Evolutionary conservation across 2,888 invertebrate genomes (phyloP).

Genomic region (Drosophila siamana): DNA sequence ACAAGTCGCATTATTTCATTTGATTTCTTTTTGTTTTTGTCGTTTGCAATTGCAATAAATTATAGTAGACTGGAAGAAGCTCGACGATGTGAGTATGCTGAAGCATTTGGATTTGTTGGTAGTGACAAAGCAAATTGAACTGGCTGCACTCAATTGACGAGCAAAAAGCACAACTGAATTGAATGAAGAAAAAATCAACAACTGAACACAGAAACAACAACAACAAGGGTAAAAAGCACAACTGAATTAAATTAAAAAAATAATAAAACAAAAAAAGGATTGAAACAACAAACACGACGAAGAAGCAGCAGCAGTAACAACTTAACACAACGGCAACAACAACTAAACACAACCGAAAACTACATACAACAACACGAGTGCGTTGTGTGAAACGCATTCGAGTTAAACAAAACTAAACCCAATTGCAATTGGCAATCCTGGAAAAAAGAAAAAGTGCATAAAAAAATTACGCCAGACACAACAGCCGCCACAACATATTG

Average conservation of each 20-base stretch:
- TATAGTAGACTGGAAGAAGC: slow-evolving; percentile 26
- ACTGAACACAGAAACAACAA: slow-evolving; percentile 12
- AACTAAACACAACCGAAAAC: background rate
- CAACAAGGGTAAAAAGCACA: too few relatives aligned
- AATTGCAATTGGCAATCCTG: slow-evolving; percentile 13
- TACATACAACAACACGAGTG: background rate
- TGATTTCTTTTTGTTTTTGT: slow-evolving; percentile 25
- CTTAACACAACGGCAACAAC: slow-evolving; percentile 23
- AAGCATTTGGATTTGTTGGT: slow-evolving; percentile 11
- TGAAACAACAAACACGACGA: background rate
- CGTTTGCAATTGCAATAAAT: slow-evolving; percentile 22
- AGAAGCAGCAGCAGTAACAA: slow-evolving; percentile 22
- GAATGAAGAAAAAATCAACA: slow-evolving; percentile 45
- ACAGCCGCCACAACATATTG: slow-evolving; percentile 43
- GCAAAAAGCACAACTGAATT: slow-evolving; percentile 16
- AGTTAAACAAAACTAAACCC: background rate
- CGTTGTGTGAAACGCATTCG: background rate
- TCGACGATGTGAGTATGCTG: slow-evolving; percentile 26
- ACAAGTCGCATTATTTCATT: slow-evolving; percentile 41
- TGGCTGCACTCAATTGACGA: slow-evolving; percentile 36
- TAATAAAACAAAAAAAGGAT: slow-evolving; percentile 4
- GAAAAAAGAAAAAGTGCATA: slow-evolving; percentile 9
- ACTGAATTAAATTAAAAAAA: slow-evolving; percentile 6
- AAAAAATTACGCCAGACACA: slow-evolving; percentile 51
- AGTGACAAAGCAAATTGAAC: slow-evolving; percentile 47